Percentiles rank a stretch among this genome's conserved stretches.
Evolutionary conservation across 2,113 vertebrate species (phyloP).

Genomic region (Ginglymostoma cirratum): DNA sequence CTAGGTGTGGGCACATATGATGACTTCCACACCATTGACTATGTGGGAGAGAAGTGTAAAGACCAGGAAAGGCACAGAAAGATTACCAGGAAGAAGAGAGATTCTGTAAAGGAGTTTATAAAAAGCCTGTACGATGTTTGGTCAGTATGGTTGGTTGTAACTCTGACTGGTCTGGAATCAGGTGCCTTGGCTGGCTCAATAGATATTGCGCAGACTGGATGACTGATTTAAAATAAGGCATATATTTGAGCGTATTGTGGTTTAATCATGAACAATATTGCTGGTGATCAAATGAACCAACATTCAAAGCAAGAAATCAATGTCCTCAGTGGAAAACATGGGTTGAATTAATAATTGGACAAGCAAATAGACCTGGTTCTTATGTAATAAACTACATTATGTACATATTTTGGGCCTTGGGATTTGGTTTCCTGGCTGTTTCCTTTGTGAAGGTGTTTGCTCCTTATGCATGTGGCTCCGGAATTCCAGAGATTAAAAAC

Average conservation of each 20-base stretch:
- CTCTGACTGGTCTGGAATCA: slow-evolving; percentile 43
- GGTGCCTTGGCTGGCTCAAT: slow-evolving; percentile 95
- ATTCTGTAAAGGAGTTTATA: too few species aligned
- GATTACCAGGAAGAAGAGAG: too few species aligned
- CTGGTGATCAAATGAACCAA: slow-evolving; percentile 91
- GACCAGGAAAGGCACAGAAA: too few species aligned
- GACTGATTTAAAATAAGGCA: slow-evolving; percentile 95
- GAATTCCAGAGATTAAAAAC: slow-evolving; percentile 71
- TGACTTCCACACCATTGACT: too few species aligned
- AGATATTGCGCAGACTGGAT: slow-evolving; percentile 98
- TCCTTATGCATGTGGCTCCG: slow-evolving; percentile 92
- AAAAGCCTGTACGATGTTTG: too few species aligned
- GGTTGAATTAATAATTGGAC: slow-evolving; percentile 93
- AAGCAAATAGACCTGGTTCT: slow-evolving; percentile 91
- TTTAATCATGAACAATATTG: slow-evolving; percentile 98
- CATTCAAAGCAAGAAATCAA: slow-evolving; percentile 92
- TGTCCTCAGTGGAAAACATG: slow-evolving; percentile 98
- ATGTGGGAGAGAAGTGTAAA: too few species aligned
- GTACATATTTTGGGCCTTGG: slow-evolving; percentile 96
- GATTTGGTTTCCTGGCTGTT: slow-evolving; percentile 92
- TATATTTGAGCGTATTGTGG: slow-evolving; percentile 92
- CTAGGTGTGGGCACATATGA: too few species aligned
- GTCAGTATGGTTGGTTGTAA: too few species aligned
- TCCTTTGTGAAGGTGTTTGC: slow-evolving; percentile 93
- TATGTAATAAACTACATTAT: slow-evolving; percentile 99